These are phyloP conservation scores for Drosophila tanythrix DNA, from an alignment of 2,888 invertebrate species.

Conservation along the genomic window DNA sequence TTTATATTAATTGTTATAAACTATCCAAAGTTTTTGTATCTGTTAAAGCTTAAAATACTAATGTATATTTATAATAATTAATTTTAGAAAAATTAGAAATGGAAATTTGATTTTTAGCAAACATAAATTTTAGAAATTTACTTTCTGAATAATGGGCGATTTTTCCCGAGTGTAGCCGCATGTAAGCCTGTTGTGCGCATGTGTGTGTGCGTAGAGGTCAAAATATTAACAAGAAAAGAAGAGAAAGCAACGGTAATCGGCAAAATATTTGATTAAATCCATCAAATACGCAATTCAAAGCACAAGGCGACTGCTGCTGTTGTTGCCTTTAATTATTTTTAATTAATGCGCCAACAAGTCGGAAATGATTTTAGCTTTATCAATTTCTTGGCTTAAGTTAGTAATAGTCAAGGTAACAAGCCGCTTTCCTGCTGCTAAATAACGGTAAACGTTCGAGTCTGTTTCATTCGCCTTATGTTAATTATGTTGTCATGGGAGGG, in stretches of 20 bases:
- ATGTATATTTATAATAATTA: too few relatives aligned
- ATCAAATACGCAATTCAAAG: conserved; percentile 57
- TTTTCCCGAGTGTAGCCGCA: conserved; percentile 16
- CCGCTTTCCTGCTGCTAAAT: conserved; percentile 57
- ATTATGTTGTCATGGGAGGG: conserved; percentile 56
- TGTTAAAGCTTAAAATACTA: background rate
- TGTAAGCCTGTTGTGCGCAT: conserved; percentile 13
- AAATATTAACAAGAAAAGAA: conserved; percentile 13
- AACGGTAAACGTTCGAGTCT: conserved; percentile 29
- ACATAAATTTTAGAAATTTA: background rate
- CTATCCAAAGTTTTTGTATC: too few relatives aligned
- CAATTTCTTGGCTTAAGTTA: conserved; percentile 34
- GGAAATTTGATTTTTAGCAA: too few relatives aligned
- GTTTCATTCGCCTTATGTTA: conserved; percentile 47
- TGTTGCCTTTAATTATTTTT: conserved; percentile 61
- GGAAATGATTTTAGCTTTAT: conserved; percentile 57
- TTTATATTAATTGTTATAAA: too few relatives aligned
- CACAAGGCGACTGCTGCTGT: conserved; percentile 14
- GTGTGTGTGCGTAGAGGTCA: background rate
- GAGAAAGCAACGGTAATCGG: conserved; percentile 5
- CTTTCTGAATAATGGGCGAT: background rate
- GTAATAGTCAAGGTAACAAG: conserved; percentile 24
- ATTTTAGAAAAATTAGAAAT: too few relatives aligned
- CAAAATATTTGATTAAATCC: conserved; percentile 49
- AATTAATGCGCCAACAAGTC: conserved; percentile 60